Evolutionary conservation across 1,140 invertebrate genomes (phyloP).

Genomic region (Lasaia peninsularis): DNA sequence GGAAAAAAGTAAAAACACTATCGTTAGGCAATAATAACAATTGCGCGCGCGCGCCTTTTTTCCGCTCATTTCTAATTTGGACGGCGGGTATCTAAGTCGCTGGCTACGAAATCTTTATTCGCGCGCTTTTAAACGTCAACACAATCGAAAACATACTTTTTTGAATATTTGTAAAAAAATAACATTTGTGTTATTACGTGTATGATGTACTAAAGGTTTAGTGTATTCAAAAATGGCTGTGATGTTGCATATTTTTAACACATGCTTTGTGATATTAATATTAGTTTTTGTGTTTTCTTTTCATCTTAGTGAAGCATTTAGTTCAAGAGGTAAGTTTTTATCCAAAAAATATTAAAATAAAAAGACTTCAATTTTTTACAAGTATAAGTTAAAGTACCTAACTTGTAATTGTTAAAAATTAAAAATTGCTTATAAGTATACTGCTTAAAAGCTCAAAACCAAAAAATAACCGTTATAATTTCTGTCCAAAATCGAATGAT

Average conservation of each 20-base stretch:
- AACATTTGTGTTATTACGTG: constrained; percentile 20
- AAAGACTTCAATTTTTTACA: no score
- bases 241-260: constrained; percentile 27
- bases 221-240: constrained; percentile 36
- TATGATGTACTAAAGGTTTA: constrained; percentile 8
- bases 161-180: constrained; percentile 19
- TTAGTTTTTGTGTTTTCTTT: constrained; percentile 32
- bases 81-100: constrained; percentile 40
- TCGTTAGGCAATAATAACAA: constrained; percentile 59
- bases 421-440: no score
- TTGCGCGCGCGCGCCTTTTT: constrained; percentile 48
- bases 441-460: no score
- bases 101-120: constrained; percentile 20
- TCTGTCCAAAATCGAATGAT: no score
- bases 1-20: constrained; percentile 70
- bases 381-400: no score
- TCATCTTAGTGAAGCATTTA: constrained; percentile 39
- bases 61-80: constrained; percentile 61
- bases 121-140: constrained; percentile 27
- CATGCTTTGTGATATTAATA: constrained; percentile 35
- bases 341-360: no score
- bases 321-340: constrained; percentile 48
- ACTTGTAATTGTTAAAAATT: no score
- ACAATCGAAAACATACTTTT: background rate
- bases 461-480: no score